Evolutionary conservation across 2,888 invertebrate species (phyloP).

Genomic region (Camptogramma bilineatum): DNA sequence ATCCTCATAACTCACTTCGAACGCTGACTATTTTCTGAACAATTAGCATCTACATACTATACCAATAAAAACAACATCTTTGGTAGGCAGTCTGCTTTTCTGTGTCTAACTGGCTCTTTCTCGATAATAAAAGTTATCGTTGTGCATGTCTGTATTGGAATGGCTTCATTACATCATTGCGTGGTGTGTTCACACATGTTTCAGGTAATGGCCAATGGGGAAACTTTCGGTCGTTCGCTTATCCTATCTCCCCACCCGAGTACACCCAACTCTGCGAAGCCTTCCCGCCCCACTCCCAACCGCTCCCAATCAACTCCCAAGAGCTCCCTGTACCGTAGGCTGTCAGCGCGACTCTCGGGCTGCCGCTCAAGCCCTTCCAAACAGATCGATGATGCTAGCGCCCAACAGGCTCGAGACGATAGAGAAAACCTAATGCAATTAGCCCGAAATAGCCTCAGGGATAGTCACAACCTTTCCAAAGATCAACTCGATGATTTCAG

Average conservation of each 20-base stretch:
- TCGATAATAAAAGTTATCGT: constrained; percentile 67
- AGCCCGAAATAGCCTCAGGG: constrained; percentile 68
- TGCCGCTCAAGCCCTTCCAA: constrained; percentile 64
- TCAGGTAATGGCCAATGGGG: constrained; percentile 89
- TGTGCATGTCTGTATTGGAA: constrained; percentile 84
- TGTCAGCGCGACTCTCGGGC: constrained; percentile 79
- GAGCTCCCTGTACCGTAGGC: constrained; percentile 78
- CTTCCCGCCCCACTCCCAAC: constrained; percentile 70
- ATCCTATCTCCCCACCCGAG: constrained; percentile 81
- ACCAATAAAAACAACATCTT: constrained; percentile 35
- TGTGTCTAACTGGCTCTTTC: constrained; percentile 72
- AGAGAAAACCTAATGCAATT: constrained; percentile 67
- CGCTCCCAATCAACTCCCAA: constrained; percentile 79
- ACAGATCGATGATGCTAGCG: constrained; percentile 48
- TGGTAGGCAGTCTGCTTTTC: constrained; percentile 62
- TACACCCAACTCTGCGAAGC: constrained; percentile 71
- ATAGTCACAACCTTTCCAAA: constrained; percentile 59
- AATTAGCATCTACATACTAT: constrained; percentile 28
- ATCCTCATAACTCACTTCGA: constrained; percentile 26
- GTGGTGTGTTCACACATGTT: constrained; percentile 87
- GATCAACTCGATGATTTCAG: constrained; percentile 64
- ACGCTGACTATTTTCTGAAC: constrained; percentile 34
- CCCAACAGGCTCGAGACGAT: constrained; percentile 56
- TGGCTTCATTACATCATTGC: constrained; percentile 86
- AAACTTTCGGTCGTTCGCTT: constrained; percentile 88